Base-by-base conservation (phyloP, 1,140 invertebrate genomes). In the Mesaphorura yosii region DNA sequence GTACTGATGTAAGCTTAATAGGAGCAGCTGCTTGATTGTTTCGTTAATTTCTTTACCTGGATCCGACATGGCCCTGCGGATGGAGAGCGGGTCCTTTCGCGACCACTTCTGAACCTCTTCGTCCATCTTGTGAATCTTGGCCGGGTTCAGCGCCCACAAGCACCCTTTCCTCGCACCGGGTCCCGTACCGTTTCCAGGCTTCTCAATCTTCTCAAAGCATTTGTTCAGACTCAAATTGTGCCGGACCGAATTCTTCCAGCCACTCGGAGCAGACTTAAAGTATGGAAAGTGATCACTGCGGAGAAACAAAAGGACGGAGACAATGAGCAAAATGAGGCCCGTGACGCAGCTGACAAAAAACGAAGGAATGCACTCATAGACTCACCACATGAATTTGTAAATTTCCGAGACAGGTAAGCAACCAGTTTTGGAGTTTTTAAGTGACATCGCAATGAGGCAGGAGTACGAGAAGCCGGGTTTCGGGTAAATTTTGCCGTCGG, bases 401-500 rank as follows among this genome's bases (percentile, higher is more conserved):
- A 98, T 98, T 74, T 97, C 93, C 6, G 91, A 94, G 6, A 98
- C 93, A 2, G 93, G 93, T 62, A 98, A 71, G 64, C 87, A 91
- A 42, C 93, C 93, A 48, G 84, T 86, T 61, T 82, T 78, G 47
- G 90, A 95, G 68, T 98, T 97, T 71, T 96, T 97, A 44, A 98
- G 72, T 2, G 94, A 90, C 84, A 97, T 85, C 1, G 92, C 91
- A 65, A 98, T 97, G 51, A 98, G 76, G 73, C 93, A 97, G 28
- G 89, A 94, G 66, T 97, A 98, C 1, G 91, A 96, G 71, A 95
- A 98, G 1, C 89, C 87, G 0, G 93, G 93, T 72, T 97, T 98
- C 0, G 91, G 91, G 67, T 88, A 96, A 1, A 79, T 75, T 60
- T 81, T 83, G 48, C 79, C 77, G 55, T 77, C 75, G 20, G 74